Evolutionary conservation across 2,888 invertebrate species (phyloP).

Genomic region (Polyommatus icarus): DNA sequence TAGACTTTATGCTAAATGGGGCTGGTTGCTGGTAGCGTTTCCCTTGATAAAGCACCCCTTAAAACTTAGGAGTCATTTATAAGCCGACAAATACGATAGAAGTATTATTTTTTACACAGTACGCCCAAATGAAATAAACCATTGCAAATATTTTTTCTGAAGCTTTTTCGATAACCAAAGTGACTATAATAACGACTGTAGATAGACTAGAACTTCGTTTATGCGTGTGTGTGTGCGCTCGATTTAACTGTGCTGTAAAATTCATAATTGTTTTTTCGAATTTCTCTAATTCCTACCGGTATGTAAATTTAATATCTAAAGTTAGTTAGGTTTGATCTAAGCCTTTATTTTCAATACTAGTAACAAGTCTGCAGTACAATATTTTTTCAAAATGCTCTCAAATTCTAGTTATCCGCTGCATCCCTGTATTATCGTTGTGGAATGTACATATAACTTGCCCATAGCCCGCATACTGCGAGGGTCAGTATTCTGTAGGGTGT

Average conservation of each 20-base stretch:
- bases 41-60: neutral
- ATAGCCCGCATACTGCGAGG: constrained; percentile 7
- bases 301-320: no score
- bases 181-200: no score
- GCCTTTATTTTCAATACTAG: no score
- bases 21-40: neutral
- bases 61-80: neutral
- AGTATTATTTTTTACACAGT: neutral
- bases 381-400: neutral
- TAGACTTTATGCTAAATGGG: neutral
- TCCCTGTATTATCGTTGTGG: neutral
- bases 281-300: no score
- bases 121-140: no score
- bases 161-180: no score
- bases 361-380: neutral
- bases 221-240: no score
- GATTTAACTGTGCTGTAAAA: no score
- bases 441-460: constrained; percentile 11
- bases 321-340: no score
- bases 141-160: no score
- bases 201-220: no score
- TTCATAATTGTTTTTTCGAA: no score
- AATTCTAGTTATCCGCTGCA: neutral
- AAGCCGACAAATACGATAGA: neutral
- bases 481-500: neutral